Evolutionary conservation across 2,797 vertebrate species (phyloP), one percentile per base, ranked within the genome.

Genomic region (Tragopan temminckii): DNA sequence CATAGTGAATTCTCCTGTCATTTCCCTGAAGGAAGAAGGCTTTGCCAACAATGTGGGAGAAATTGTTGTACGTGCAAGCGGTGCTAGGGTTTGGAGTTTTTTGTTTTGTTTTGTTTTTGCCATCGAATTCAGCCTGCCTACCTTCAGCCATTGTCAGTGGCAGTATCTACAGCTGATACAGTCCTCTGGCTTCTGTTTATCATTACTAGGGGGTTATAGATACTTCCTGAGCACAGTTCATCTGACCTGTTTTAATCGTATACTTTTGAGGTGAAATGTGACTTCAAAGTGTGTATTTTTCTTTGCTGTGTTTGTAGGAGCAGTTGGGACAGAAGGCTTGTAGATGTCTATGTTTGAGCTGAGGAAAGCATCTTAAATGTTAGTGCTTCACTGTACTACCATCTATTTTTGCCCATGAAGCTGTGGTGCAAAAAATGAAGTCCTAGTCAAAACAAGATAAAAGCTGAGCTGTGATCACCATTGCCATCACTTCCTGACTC

Each of bases 1-100:
- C 2, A 2, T 5, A 17, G 7, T 20, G n/a, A 82, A 43, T 52
- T 33, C 18, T 14, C 2, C 1, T 35, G 11, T 13, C 35, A 25
- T 23, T 42, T 42, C 19, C 3, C 4, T 27, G 24, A 36, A 68
- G 27, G 18, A 86, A 12, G 40, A 74, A 55, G 70, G 35, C 42
- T 35, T 2, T 42, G 25, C 17, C 42, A 53, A 21, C 13, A 58
- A 13, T 24, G 76, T 55, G 18, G 29, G 42, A 36, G 36, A 42
- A 43, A 46, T 2, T 42, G 33, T 27, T 88, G 36, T 8, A 0
- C 7, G 18, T 61, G 45, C 0, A 2, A 88, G 31, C 31, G 46
- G 53, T 19, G 40, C 13, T 78, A 66, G 23, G 21, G 11, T 40
- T 68, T 46, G 55, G 12, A 13, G 19, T 20, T 53, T 84, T 40